Conservation (phyloP, 2,797 vertebrate species). For the Sebastes reedi region DNA sequence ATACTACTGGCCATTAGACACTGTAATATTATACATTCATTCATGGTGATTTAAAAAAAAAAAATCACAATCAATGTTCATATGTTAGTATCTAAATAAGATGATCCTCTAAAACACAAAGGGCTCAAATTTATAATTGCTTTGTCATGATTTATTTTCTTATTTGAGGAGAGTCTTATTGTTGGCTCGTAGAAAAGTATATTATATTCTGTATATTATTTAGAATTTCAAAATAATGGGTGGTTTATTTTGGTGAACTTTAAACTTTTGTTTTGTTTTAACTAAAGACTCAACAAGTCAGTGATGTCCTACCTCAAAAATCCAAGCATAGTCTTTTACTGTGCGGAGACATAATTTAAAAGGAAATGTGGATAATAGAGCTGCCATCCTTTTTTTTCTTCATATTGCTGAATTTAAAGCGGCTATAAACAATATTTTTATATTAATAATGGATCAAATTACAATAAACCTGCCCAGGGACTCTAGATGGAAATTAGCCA, state of each 20-base stretch:
- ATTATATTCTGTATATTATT: neutral
- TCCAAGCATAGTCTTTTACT: neutral
- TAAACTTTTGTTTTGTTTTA: neutral
- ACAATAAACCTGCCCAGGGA: too few relatives aligned
- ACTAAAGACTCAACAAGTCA: neutral
- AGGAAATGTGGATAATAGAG: neutral
- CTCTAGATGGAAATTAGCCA: accelerated
- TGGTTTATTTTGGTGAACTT: neutral
- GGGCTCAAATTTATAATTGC: neutral
- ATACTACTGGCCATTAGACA: neutral
- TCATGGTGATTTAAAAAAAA: neutral
- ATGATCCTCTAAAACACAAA: neutral
- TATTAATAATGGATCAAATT: too few relatives aligned
- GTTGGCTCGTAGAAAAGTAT: neutral
- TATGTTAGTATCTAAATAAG: neutral
- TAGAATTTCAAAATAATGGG: neutral
- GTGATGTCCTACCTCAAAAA: neutral
- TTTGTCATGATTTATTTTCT: neutral
- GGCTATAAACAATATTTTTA: neutral
- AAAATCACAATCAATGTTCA: neutral
- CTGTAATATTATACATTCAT: neutral
- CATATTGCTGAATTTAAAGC: neutral
- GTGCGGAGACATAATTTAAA: neutral
- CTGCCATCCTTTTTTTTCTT: neutral
- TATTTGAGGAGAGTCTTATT: neutral